Percentiles rank a stretch among this genome's conserved stretches.
Conservation (phyloP, 2,113 vertebrate species). For the Motacilla tschutschensis region DNA sequence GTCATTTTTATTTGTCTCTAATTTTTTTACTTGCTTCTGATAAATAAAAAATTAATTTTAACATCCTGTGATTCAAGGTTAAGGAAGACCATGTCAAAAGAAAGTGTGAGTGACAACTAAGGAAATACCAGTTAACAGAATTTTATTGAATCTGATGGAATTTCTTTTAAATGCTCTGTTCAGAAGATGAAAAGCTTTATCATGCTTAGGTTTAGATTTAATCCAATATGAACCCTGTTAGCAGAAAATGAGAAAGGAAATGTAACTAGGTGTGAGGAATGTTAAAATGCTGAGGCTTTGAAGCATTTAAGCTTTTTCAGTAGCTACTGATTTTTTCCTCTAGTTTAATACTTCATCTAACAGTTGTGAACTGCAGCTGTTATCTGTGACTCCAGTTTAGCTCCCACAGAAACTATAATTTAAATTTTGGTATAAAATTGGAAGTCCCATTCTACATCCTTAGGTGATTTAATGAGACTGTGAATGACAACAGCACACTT, state of each 20-base stretch:
- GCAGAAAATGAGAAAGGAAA: slow-evolving; percentile 68
- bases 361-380: slow-evolving; percentile 24
- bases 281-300: slow-evolving; percentile 39
- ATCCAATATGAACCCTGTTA: slow-evolving; percentile 58
- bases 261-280: slow-evolving; percentile 51
- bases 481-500: background rate
- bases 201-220: slow-evolving; percentile 67
- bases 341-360: slow-evolving; percentile 21
- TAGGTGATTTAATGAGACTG: background rate
- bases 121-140: slow-evolving; percentile 68
- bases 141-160: slow-evolving; percentile 60
- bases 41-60: slow-evolving; percentile 56
- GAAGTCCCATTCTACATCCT: background rate
- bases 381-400: background rate
- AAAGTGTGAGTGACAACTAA: slow-evolving; percentile 62
- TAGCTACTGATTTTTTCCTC: background rate
- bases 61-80: slow-evolving; percentile 43
- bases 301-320: slow-evolving; percentile 36
- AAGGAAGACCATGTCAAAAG: slow-evolving; percentile 44
- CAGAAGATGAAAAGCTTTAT: slow-evolving; percentile 67
- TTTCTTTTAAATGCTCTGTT: slow-evolving; percentile 63
- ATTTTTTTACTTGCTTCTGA: slow-evolving; percentile 11
- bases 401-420: background rate
- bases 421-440: background rate
- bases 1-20: slow-evolving; percentile 19